Evolutionary conservation across 2,888 invertebrate species (phyloP).

Genomic region (Meandrusa payeni): DNA sequence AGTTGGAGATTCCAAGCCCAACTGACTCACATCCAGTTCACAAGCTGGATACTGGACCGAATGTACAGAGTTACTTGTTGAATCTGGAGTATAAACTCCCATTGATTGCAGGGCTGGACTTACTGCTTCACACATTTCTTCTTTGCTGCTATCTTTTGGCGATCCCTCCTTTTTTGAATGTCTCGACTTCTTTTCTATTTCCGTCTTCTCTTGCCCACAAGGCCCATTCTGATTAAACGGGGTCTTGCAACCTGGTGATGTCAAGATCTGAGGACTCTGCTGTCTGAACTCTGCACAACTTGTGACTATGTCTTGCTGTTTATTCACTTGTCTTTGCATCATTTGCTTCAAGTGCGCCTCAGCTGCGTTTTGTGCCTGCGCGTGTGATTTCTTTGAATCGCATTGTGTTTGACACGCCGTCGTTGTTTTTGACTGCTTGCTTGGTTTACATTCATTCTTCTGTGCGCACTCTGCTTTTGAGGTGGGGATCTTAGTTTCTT

Average conservation of each 20-base stretch:
- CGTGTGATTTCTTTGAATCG: conserved; percentile 61
- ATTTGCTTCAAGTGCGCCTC: conserved; percentile 68
- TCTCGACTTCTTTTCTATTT: conserved; percentile 69
- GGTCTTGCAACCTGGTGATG: conserved; percentile 62
- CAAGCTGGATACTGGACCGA: conserved; percentile 89
- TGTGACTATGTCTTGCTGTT: conserved; percentile 58
- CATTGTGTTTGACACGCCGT: conserved; percentile 72
- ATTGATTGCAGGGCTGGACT: conserved; percentile 87
- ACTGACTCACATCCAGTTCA: conserved; percentile 90
- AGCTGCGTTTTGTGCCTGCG: conserved; percentile 39
- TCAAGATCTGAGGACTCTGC: conserved; percentile 59
- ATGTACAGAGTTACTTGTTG: conserved; percentile 90
- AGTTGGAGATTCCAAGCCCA: conserved; percentile 93
- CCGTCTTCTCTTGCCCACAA: conserved; percentile 58
- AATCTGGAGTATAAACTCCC: conserved; percentile 93
- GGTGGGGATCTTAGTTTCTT: conserved; percentile 62
- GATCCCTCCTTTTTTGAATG: conserved; percentile 67
- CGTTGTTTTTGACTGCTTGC: conserved; percentile 69
- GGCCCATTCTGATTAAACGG: conserved; percentile 62
- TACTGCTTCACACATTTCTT: conserved; percentile 69
- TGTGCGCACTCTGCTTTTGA: conserved; percentile 66
- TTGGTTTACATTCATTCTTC: conserved; percentile 65
- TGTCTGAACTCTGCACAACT: conserved; percentile 66
- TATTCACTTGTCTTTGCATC: conserved; percentile 63
- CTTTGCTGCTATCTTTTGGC: conserved; percentile 60